Evolutionary conservation across 2,113 vertebrate species (phyloP).

Genomic region (Thomomys bottae): DNA sequence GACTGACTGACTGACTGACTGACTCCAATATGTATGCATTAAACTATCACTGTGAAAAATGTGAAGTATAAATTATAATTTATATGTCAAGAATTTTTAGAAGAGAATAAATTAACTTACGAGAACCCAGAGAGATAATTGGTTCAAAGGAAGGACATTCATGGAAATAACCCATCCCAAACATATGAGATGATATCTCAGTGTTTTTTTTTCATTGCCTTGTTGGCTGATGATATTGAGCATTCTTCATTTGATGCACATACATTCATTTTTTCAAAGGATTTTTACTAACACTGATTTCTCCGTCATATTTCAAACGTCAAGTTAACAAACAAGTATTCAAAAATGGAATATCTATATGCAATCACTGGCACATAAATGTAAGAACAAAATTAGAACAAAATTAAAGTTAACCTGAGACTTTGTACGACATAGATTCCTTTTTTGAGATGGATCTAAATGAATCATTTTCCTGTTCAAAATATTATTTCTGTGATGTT

Average conservation of each 20-base stretch:
- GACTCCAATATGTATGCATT: neutral
- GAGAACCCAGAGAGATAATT: neutral
- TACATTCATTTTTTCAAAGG: neutral
- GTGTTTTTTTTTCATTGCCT: neutral
- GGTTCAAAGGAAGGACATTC: neutral
- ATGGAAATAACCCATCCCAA: neutral
- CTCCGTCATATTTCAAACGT: too few species aligned
- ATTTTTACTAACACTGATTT: too few species aligned
- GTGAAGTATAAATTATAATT: neutral
- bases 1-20: neutral
- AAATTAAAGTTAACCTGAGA: too few species aligned
- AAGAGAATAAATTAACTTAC: neutral
- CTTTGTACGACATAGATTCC: neutral
- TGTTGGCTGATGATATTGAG: neutral
- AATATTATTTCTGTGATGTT: neutral
- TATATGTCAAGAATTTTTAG: neutral
- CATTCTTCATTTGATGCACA: neutral
- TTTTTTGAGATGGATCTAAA: neutral
- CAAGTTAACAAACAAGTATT: too few species aligned
- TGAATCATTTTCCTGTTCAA: neutral
- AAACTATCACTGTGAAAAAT: neutral
- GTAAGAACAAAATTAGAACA: too few species aligned
- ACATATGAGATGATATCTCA: neutral
- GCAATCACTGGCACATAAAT: too few species aligned
- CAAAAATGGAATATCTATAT: too few species aligned